Conservation (phyloP, 1,140 invertebrate genomes). For the Agrilus planipennis region DNA sequence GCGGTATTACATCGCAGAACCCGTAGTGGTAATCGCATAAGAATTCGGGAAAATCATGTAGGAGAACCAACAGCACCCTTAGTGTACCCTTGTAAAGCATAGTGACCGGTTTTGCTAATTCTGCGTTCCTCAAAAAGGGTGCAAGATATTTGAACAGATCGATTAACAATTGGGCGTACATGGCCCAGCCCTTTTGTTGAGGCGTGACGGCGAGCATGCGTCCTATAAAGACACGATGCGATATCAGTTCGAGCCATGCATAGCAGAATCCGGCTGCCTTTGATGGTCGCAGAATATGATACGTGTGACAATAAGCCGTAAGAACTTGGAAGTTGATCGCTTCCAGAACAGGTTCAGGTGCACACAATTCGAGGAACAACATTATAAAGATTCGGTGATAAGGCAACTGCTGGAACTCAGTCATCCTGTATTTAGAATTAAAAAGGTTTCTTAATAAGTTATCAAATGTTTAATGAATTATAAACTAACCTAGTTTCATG, state of each 20-base stretch:
- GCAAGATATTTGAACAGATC: slow-evolving; percentile 95
- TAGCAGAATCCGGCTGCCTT: slow-evolving; percentile 95
- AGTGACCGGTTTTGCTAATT: slow-evolving; percentile 85
- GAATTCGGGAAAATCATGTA: slow-evolving; percentile 99
- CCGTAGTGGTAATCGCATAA: slow-evolving; percentile 98
- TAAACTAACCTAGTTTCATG: slow-evolving; percentile 84
- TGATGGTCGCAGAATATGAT: slow-evolving; percentile 85
- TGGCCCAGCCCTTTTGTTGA: slow-evolving; percentile 73
- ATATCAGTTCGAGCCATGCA: slow-evolving; percentile 95
- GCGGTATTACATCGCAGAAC: slow-evolving; percentile 98
- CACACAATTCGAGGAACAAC: slow-evolving; percentile 92
- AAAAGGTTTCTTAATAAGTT: too few species aligned
- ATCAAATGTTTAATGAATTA: too few species aligned
- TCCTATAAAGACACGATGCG: slow-evolving; percentile 92
- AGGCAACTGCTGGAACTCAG: slow-evolving; percentile 91
- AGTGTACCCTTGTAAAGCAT: slow-evolving; percentile 93
- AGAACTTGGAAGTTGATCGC: slow-evolving; percentile 83
- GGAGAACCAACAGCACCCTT: slow-evolving; percentile 84
- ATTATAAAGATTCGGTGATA: slow-evolving; percentile 97
- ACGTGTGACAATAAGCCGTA: slow-evolving; percentile 82
- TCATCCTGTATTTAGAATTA: too few species aligned
- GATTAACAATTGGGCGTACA: slow-evolving; percentile 84
- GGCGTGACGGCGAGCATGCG: slow-evolving; percentile 82
- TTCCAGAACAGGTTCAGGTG: slow-evolving; percentile 84
- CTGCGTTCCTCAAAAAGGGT: slow-evolving; percentile 93